A percentile compares a stretch with the other conserved stretches of the same genome.
phyloP scores from a whole-genome alignment of 2,888 invertebrate genomes.

The Neuroscelio doddi region DNA sequence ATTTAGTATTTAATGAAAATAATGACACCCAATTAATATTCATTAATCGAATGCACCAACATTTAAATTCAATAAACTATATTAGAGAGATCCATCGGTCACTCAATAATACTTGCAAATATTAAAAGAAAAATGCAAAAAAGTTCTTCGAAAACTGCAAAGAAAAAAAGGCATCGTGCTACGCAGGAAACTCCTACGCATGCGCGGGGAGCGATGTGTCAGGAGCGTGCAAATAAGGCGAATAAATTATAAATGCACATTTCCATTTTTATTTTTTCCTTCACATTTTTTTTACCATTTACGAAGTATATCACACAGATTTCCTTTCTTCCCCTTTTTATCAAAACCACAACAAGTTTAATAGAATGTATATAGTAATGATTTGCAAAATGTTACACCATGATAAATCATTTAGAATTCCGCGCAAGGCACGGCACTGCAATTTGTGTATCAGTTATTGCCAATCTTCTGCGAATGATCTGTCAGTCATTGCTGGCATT shows the following conservation, averaged over 20 bases:
- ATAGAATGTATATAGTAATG: too few relatives aligned
- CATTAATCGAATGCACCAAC: background rate
- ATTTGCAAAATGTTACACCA: too few relatives aligned
- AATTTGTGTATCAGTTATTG: conserved; percentile 39
- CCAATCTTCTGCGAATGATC: conserved; percentile 32
- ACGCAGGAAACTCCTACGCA: conserved; percentile 12
- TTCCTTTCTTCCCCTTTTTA: too few relatives aligned
- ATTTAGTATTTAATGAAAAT: too few relatives aligned
- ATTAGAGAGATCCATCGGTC: background rate
- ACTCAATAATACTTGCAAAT: conserved; percentile 28
- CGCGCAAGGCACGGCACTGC: conserved; percentile 18
- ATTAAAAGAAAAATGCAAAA: conserved; percentile 19
- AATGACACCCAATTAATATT: too few relatives aligned
- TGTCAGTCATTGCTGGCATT: conserved; percentile 33
- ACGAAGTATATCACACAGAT: too few relatives aligned
- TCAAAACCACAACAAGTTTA: too few relatives aligned
- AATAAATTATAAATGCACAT: background rate
- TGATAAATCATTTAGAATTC: too few relatives aligned
- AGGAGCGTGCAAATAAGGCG: conserved; percentile 9
- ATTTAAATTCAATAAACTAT: background rate
- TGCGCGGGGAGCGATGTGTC: conserved; percentile 14
- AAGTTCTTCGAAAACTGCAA: conserved; percentile 35
- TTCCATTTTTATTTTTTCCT: background rate
- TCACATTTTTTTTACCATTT: background rate
- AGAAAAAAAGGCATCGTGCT: conserved; percentile 35